Evolutionary conservation across 2,797 vertebrate species (phyloP).

Genomic region (Cuculus canorus): DNA sequence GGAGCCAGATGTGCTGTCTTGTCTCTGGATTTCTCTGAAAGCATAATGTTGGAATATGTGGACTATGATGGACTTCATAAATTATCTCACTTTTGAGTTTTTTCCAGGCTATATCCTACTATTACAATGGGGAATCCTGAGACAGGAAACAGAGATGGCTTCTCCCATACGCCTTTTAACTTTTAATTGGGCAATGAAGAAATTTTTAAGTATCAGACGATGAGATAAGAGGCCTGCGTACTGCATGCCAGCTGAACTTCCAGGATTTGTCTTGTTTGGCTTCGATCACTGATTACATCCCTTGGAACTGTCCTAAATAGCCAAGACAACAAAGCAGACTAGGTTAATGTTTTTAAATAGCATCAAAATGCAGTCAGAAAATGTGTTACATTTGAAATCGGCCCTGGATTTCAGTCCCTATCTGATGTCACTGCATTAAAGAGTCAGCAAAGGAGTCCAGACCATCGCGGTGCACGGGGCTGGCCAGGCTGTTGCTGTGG

Average conservation of each 20-base stretch:
- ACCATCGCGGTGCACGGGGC: rapidly evolving
- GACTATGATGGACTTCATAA: neutral
- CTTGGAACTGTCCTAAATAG: neutral
- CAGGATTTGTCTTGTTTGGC: conserved; percentile 15
- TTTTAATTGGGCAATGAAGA: neutral
- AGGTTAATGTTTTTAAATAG: neutral
- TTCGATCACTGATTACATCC: neutral
- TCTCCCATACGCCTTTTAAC: neutral
- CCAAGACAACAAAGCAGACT: neutral
- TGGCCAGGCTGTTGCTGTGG: neutral
- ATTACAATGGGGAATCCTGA: conserved; percentile 45
- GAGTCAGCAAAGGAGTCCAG: neutral
- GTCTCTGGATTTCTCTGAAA: conserved; percentile 10
- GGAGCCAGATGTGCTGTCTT: conserved; percentile 12
- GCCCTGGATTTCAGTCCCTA: neutral
- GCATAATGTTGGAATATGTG: neutral
- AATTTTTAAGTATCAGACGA: conserved; percentile 9
- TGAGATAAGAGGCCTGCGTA: conserved; percentile 32
- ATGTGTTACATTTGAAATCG: neutral
- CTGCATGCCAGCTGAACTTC: conserved; percentile 11
- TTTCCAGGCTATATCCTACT: conserved; percentile 19
- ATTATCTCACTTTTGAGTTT: neutral
- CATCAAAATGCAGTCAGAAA: neutral
- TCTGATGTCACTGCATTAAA: neutral
- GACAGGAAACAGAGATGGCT: conserved; percentile 45